Evolutionary conservation across 2,113 vertebrate genomes (phyloP).

Genomic region (Apteryx mantelli): DNA sequence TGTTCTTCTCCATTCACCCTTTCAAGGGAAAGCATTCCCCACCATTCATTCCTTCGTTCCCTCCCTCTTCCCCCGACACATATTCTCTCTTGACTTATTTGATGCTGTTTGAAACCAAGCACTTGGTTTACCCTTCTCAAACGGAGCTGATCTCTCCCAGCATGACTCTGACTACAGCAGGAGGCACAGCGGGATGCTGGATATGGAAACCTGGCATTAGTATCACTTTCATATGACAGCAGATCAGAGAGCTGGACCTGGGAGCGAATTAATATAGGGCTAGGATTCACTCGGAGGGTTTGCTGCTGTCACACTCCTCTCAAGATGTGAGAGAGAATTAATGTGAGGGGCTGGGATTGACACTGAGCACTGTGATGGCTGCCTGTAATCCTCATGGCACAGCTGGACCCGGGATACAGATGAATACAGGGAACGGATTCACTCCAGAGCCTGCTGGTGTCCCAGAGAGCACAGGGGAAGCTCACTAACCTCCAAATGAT

Average conservation of each 20-base stretch:
- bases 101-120: constrained; percentile 64
- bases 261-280: constrained; percentile 52
- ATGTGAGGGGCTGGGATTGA: not conserved
- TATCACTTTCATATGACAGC: constrained; percentile 58
- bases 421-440: not conserved
- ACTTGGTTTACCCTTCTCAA: constrained; percentile 60
- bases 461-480: not conserved
- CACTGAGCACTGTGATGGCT: rapidly evolving
- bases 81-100: constrained; percentile 14
- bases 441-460: not conserved
- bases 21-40: not conserved
- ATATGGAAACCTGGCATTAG: constrained; percentile 70
- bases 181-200: constrained; percentile 45
- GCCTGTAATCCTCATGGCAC: not conserved
- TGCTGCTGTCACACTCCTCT: constrained; percentile 55
- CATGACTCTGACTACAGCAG: constrained; percentile 48
- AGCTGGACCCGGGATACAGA: rapidly evolving
- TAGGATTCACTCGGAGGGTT: constrained; percentile 55
- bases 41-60: not conserved
- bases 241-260: constrained; percentile 63
- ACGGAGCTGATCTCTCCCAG: constrained; percentile 56
- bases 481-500: not conserved
- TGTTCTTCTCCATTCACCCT: not conserved
- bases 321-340: constrained; percentile 42
- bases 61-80: not conserved